Percentiles rank a stretch among this genome's conserved stretches.
phyloP scores from a whole-genome alignment of 2,888 invertebrate species.

The Folsomia manolachei region DNA sequence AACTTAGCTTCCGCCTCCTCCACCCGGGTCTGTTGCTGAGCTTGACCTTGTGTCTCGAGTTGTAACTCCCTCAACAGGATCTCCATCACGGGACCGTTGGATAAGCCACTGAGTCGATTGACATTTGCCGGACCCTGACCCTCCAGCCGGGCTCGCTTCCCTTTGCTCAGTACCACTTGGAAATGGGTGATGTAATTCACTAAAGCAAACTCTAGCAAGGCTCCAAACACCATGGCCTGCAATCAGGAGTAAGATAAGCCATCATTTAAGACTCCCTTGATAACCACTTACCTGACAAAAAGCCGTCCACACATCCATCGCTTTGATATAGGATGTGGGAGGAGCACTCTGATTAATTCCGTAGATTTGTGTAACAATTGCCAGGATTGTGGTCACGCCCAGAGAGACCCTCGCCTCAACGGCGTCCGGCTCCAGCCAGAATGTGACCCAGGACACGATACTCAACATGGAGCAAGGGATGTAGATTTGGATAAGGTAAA shows the following conservation, averaged over 20 bases:
- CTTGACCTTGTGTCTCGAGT: neutral
- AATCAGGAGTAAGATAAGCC: neutral
- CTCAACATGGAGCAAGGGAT: slow-evolving; percentile 41
- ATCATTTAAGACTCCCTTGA: neutral
- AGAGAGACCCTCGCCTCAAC: slow-evolving; percentile 48
- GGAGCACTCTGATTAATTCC: slow-evolving; percentile 57
- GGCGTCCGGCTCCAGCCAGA: slow-evolving; percentile 41
- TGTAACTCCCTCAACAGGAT: too few relatives aligned
- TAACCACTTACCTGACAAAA: slow-evolving; percentile 42
- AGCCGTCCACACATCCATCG: slow-evolving; percentile 54
- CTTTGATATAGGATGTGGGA: slow-evolving; percentile 57
- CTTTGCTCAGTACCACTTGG: neutral
- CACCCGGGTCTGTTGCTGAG: neutral
- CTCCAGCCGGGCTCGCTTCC: neutral
- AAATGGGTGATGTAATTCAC: slow-evolving; percentile 54
- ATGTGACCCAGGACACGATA: slow-evolving; percentile 44
- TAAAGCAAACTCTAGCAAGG: slow-evolving; percentile 59
- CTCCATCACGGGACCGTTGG: too few relatives aligned
- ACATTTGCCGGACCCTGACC: too few relatives aligned
- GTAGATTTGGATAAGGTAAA: slow-evolving; percentile 46
- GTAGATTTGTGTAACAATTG: slow-evolving; percentile 57
- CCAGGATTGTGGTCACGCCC: slow-evolving; percentile 58
- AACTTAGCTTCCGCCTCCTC: slow-evolving; percentile 27
- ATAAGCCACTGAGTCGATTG: too few relatives aligned
- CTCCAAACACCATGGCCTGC: slow-evolving; percentile 58